Evolutionary conservation across 2,888 invertebrate genomes (phyloP).

Genomic region (Hypercompe scribonia): DNA sequence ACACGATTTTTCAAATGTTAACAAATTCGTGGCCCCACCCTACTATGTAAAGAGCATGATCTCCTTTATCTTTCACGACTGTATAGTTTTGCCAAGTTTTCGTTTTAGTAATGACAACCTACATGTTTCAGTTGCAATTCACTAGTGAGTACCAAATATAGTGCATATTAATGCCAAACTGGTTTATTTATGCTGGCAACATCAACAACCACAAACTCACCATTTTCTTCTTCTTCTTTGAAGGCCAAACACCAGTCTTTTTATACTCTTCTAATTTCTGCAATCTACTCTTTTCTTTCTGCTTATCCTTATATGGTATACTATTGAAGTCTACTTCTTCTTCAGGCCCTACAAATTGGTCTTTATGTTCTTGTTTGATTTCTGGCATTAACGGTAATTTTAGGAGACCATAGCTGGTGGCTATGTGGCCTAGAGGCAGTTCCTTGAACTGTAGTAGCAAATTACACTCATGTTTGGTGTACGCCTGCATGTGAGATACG

Average conservation of each 20-base stretch:
- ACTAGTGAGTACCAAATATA: background rate
- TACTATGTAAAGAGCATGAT: too few species aligned
- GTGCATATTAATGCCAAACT: background rate
- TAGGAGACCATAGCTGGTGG: slow-evolving; percentile 95
- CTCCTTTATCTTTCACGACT: too few species aligned
- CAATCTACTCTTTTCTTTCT: slow-evolving; percentile 90
- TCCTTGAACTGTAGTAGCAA: slow-evolving; percentile 95
- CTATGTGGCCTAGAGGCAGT: slow-evolving; percentile 92
- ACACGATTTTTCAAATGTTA: too few species aligned
- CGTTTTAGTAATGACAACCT: background rate
- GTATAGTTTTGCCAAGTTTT: too few species aligned
- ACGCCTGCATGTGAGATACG: slow-evolving; percentile 97
- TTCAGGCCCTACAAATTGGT: slow-evolving; percentile 80
- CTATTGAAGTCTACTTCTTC: slow-evolving; percentile 90
- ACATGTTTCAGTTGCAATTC: background rate
- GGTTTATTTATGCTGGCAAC: background rate
- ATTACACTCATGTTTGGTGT: slow-evolving; percentile 98
- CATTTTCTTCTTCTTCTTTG: slow-evolving; percentile 86
- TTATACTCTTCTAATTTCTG: slow-evolving; percentile 90
- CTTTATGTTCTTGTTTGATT: slow-evolving; percentile 88
- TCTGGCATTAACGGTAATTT: slow-evolving; percentile 98
- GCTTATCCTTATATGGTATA: slow-evolving; percentile 92
- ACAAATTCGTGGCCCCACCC: too few species aligned
- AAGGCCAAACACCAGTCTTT: slow-evolving; percentile 92
- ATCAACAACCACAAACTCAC: slow-evolving; percentile 58